Evolutionary conservation across 2,113 vertebrate genomes (phyloP).

Genomic region (Heteronetta atricapilla): DNA sequence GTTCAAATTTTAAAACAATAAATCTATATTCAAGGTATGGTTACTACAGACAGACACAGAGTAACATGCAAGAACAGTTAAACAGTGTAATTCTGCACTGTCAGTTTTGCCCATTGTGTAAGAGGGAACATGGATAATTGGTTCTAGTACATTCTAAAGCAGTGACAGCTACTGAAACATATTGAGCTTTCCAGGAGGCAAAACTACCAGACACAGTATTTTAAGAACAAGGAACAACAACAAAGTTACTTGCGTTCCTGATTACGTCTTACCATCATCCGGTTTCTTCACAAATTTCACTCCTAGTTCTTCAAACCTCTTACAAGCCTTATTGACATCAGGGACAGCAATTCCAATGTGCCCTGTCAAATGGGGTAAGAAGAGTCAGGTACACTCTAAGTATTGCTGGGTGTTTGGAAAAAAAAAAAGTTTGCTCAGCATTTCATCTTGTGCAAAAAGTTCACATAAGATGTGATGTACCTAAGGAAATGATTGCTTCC

Average conservation of each 20-base stretch:
- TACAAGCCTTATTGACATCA: slow-evolving; percentile 90
- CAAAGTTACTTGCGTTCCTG: not conserved
- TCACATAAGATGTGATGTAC: not conserved
- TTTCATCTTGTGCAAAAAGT: not conserved
- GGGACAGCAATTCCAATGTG: slow-evolving; percentile 97
- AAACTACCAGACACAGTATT: not conserved
- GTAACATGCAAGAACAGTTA: too few species aligned
- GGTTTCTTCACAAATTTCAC: slow-evolving; percentile 97
- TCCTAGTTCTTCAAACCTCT: slow-evolving; percentile 92
- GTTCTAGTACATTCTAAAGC: not conserved
- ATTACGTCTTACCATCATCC: slow-evolving; percentile 86
- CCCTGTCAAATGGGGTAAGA: slow-evolving; percentile 74
- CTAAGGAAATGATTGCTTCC: not conserved
- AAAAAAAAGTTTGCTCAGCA: not conserved
- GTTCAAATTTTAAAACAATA: not conserved
- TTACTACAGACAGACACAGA: not conserved
- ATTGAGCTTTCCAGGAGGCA: not conserved
- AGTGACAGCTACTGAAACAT: not conserved
- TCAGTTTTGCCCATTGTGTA: not conserved
- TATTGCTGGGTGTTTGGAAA: not conserved
- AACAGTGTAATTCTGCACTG: not conserved
- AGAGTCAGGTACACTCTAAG: not conserved
- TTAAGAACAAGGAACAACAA: not conserved
- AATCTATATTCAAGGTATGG: not conserved
- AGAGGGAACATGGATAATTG: not conserved